A percentile compares a stretch with the other conserved stretches of the same genome.
Evolutionary conservation across 2,797 vertebrate species (phyloP).

Genomic region (Liasis olivaceus): DNA sequence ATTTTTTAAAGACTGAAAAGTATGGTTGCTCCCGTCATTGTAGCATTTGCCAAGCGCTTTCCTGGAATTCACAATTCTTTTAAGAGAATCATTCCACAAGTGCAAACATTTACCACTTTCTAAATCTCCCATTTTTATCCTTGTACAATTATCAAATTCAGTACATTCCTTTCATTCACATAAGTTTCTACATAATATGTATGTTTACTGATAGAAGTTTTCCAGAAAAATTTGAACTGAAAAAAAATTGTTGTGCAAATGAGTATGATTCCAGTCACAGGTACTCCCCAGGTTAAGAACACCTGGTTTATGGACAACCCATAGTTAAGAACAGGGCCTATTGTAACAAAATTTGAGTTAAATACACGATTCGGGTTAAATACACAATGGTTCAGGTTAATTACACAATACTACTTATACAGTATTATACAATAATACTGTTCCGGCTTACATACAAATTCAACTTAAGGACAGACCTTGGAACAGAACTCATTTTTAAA

Average conservation of each 20-base stretch:
- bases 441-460: no score
- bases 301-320: no score
- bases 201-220: background rate
- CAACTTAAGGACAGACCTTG: no score
- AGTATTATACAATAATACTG: no score
- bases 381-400: no score
- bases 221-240: background rate
- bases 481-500: no score
- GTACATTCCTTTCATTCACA: background rate
- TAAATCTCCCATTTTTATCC: background rate
- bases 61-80: background rate
- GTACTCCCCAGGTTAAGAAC: no score
- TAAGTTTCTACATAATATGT: background rate
- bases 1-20: background rate
- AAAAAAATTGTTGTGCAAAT: background rate
- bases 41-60: background rate
- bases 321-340: no score
- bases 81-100: background rate
- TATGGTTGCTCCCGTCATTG: background rate
- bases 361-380: no score
- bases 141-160: background rate
- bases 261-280: background rate
- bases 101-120: background rate
- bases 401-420: no score
- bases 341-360: no score